These are phyloP conservation scores for Anthophora plumipes DNA, from an alignment of 2,888 invertebrate genomes.

Conservation along the genomic window DNA sequence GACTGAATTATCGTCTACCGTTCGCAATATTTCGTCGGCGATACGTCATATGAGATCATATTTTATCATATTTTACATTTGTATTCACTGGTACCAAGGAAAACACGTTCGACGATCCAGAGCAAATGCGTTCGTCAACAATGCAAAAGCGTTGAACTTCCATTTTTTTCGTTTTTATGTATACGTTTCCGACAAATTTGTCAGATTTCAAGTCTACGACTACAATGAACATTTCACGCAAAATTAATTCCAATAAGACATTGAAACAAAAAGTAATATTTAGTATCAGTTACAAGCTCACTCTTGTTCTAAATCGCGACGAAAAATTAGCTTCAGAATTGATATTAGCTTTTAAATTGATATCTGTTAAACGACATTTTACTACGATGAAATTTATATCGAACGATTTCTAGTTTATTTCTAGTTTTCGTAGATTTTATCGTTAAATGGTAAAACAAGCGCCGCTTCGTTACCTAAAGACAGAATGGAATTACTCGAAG, in stretches of 20 bases:
- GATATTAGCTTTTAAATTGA: neutral
- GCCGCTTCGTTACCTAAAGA: neutral
- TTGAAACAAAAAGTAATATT: neutral
- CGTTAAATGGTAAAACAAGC: neutral
- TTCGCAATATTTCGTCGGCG: constrained; percentile 12
- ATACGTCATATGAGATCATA: constrained; percentile 9
- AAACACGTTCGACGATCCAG: neutral
- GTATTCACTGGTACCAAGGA: neutral
- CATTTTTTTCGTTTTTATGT: neutral
- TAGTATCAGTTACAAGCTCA: neutral
- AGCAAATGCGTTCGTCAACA: neutral
- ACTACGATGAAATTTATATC: too few relatives aligned
- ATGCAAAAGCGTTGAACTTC: neutral
- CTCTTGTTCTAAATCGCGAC: neutral
- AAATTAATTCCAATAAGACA: neutral
- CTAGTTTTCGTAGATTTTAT: neutral
- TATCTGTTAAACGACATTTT: neutral
- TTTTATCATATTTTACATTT: constrained; percentile 3
- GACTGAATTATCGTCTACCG: constrained; percentile 5
- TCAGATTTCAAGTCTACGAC: neutral
- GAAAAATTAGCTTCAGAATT: neutral
- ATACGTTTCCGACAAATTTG: neutral
- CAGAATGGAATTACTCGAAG: neutral
- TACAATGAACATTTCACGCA: neutral
- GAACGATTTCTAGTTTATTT: neutral